Evolutionary conservation across 2,797 vertebrate genomes (phyloP).

Genomic region (Gallirallus australis): DNA sequence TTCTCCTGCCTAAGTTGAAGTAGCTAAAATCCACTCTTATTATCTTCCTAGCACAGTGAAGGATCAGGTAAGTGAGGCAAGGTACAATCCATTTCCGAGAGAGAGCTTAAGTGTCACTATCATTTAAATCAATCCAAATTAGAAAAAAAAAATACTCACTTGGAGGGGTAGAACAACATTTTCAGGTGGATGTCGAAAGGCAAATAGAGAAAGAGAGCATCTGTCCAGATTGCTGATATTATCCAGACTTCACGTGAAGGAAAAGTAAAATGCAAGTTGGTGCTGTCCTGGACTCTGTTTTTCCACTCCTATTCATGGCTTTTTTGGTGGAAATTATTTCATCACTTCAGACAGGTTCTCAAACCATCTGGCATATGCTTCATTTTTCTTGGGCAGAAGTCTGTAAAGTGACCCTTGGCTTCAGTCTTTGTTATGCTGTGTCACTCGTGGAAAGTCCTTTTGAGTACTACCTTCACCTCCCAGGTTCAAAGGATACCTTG

Average conservation of each 20-base stretch:
- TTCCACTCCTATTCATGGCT: background rate
- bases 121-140: background rate
- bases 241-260: background rate
- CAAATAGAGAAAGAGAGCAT: background rate
- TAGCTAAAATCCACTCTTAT: background rate
- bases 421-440: background rate
- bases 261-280: background rate
- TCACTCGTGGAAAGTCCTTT: background rate
- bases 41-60: background rate
- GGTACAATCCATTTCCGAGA: background rate
- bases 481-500: background rate
- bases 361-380: fast-evolving
- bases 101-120: background rate
- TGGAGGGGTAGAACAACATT: fast-evolving
- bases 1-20: background rate
- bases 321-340: background rate
- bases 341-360: background rate
- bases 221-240: background rate
- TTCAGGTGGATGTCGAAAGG: background rate
- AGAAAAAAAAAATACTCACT: background rate
- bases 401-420: background rate
- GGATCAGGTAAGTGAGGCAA: background rate
- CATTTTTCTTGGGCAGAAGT: background rate
- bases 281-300: background rate
- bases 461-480: background rate